Percentiles rank a stretch among this genome's conserved stretches.
phyloP scores from a whole-genome alignment of 2,888 invertebrate species.

The Disparrhopalites patrizii region DNA sequence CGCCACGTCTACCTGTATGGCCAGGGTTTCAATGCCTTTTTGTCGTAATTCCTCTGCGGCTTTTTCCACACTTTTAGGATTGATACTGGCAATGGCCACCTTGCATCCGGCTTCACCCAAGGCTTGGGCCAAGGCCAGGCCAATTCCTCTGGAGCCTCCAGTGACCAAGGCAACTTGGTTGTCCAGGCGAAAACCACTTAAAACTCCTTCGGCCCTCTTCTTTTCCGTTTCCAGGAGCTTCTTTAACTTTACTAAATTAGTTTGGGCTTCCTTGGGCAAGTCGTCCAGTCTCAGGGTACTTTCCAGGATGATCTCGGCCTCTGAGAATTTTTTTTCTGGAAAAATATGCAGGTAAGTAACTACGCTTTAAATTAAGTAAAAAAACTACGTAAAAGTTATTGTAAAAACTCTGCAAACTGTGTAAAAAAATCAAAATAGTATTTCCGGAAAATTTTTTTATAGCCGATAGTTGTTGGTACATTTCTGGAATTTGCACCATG shows the following conservation, averaged over 20 bases:
- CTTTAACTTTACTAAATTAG: not conserved
- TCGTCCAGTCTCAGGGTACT: not conserved
- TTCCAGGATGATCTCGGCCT: not conserved
- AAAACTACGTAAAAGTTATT: too few relatives aligned
- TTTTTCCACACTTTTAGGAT: conserved; percentile 34
- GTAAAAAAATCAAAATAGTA: too few relatives aligned
- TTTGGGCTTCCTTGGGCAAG: not conserved
- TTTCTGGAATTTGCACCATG: too few relatives aligned
- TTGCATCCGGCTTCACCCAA: conserved; percentile 43
- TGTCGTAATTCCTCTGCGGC: conserved; percentile 31
- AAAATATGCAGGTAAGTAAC: too few relatives aligned
- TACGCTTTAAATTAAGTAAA: too few relatives aligned
- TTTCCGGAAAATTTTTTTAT: too few relatives aligned
- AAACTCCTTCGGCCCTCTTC: conserved; percentile 30
- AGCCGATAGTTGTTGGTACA: too few relatives aligned
- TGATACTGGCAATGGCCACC: conserved; percentile 40
- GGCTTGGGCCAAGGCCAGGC: conserved; percentile 35
- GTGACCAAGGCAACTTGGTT: conserved; percentile 42
- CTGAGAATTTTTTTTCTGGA: too few relatives aligned
- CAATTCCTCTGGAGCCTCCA: conserved; percentile 27
- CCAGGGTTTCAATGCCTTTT: conserved; percentile 39
- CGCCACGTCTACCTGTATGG: conserved; percentile 43
- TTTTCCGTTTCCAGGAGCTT: not conserved
- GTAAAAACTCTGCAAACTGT: too few relatives aligned
- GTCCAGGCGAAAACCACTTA: conserved; percentile 41